Conservation (phyloP, 1,140 invertebrate genomes). For the Bombus breviceps region DNA sequence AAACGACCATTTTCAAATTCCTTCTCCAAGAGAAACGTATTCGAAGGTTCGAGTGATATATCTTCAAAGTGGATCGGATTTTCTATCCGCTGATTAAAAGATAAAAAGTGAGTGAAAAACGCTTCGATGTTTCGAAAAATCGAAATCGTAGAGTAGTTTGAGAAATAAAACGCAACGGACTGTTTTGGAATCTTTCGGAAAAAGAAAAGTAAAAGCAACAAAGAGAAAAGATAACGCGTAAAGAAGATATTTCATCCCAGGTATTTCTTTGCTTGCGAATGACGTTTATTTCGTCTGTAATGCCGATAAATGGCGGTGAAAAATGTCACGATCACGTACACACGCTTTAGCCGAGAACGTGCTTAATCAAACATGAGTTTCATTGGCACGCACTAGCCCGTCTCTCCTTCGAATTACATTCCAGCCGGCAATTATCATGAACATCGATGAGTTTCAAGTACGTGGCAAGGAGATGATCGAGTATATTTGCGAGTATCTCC, state of each 20-base stretch:
- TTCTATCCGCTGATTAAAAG: conserved; percentile 7
- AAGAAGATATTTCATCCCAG: neutral
- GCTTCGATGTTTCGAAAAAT: too few relatives aligned
- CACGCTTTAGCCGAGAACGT: conserved; percentile 31
- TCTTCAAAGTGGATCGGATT: conserved; percentile 41
- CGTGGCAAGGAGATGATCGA: conserved; percentile 96
- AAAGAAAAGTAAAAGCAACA: neutral
- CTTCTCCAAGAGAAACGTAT: neutral
- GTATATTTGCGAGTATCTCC: conserved; percentile 95
- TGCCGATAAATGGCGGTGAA: conserved; percentile 38
- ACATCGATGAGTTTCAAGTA: conserved; percentile 91
- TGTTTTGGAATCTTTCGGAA: neutral
- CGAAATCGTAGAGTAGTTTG: neutral
- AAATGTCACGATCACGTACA: conserved; percentile 50
- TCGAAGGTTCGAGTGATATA: neutral
- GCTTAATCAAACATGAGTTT: conserved; percentile 33
- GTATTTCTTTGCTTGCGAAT: neutral
- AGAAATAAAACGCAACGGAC: too few relatives aligned
- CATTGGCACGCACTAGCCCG: conserved; percentile 3
- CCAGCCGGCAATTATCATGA: conserved; percentile 84
- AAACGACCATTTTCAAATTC: neutral
- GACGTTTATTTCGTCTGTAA: conserved; percentile 18
- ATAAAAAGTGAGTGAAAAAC: conserved; percentile 34
- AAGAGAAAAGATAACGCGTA: neutral
- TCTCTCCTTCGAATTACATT: conserved; percentile 42